phyloP scores from a whole-genome alignment of 2,888 invertebrate species.

The Pardosa pseudoannulata region DNA sequence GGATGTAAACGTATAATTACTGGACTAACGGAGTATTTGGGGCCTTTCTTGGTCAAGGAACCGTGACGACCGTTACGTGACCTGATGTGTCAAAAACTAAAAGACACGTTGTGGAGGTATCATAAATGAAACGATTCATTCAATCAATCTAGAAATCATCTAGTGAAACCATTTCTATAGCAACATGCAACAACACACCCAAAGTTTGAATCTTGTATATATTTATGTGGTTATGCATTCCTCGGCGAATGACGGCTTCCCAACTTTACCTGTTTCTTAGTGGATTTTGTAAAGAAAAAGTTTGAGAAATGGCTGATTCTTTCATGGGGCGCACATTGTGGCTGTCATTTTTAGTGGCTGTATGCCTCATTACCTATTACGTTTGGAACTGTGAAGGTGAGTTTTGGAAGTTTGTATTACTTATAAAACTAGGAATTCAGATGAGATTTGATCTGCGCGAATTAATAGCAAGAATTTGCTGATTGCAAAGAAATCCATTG shows the following conservation, averaged over 20 bases:
- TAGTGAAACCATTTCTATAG: conserved; percentile 66
- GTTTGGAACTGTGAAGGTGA: conserved; percentile 67
- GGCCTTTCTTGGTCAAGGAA: conserved; percentile 19
- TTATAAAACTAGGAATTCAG: too few species aligned
- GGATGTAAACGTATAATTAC: not conserved
- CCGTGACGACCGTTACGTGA: conserved; percentile 62
- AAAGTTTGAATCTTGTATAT: conserved; percentile 45
- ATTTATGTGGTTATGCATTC: conserved; percentile 50
- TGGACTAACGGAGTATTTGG: not conserved
- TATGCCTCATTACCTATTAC: conserved; percentile 34
- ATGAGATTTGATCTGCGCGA: too few species aligned
- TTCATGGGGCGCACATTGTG: conserved; percentile 44
- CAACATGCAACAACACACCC: conserved; percentile 64
- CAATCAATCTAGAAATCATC: conserved; percentile 66
- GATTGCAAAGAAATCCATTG: too few species aligned
- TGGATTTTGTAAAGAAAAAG: conserved; percentile 14
- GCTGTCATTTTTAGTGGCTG: conserved; percentile 32
- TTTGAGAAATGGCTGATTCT: conserved; percentile 35
- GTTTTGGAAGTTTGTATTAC: too few species aligned
- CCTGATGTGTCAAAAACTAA: conserved; percentile 39
- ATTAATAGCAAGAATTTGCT: too few species aligned
- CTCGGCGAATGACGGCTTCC: conserved; percentile 46
- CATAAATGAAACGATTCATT: conserved; percentile 34
- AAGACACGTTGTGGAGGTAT: not conserved
- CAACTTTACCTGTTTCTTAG: conserved; percentile 31